Evolutionary conservation across 2,797 vertebrate species (phyloP).

Genomic region (Phrynocephalus guinanensis): DNA sequence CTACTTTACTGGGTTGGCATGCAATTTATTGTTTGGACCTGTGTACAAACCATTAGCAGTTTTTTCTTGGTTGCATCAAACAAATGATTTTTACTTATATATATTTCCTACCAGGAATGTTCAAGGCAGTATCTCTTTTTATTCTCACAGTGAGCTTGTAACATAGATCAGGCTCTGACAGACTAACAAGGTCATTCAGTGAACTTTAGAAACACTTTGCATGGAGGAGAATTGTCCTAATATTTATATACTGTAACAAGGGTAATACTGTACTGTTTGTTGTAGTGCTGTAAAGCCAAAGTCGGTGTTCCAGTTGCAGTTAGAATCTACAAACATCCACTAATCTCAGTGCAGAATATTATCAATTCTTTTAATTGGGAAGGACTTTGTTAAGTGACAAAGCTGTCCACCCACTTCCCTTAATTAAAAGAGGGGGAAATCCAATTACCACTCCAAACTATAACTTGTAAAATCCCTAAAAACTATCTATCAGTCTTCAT

Average conservation of each 20-base stretch:
- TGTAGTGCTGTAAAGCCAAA: not conserved
- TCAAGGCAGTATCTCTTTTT: no score
- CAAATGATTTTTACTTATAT: no score
- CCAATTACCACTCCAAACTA: constrained; percentile 51
- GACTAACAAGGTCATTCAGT: no score
- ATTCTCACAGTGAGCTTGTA: no score
- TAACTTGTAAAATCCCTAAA: constrained; percentile 50
- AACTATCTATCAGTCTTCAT: constrained; percentile 65
- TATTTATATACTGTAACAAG: not conserved
- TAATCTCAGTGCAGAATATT: constrained; percentile 23
- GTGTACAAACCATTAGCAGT: no score
- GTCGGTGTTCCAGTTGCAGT: not conserved
- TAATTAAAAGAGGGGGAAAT: constrained; percentile 63
- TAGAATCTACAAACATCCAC: not conserved
- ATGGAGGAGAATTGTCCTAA: no score
- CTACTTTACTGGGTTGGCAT: no score
- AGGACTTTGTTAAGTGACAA: constrained; percentile 48
- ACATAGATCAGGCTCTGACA: no score
- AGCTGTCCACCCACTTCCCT: constrained; percentile 48
- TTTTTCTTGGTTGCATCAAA: no score
- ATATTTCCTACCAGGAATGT: no score
- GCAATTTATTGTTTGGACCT: no score
- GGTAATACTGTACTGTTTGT: not conserved
- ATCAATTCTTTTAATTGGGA: constrained; percentile 59
- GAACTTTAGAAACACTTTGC: no score